Base-by-base conservation (phyloP, 1,140 invertebrate species). In the Neocloeon triangulifer region DNA sequence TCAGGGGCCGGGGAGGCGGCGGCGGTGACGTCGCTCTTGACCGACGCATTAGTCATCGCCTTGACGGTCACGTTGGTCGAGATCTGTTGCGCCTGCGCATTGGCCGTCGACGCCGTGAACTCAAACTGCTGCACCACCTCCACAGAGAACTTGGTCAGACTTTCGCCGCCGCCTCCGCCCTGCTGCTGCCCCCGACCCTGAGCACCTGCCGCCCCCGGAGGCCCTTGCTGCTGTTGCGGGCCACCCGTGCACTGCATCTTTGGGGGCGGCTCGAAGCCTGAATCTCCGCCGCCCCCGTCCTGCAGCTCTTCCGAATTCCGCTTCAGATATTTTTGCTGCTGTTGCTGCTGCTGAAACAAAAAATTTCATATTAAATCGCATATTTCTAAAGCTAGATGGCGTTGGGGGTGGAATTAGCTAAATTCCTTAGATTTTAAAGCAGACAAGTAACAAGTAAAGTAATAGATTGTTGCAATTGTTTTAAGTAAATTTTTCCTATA, bases 11-110 rank as follows among this genome's bases (percentile, higher is more conserved):
- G 42, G 5, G 37, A 51, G 5, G 46, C 9, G 26, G 37, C 1
- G 53, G 45, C 4, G 53, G 41, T 42, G 12, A 51, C 58, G 50
- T 76, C 71, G 43, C 73, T 78, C 41, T 79, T 80, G 25, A 78
- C 69, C n/a, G 76, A 76, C 3, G 76, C 69, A 44, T 82, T 82
- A 19, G 78, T 73, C 32, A 82, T 58, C 1, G 81, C 75, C 47
- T 84, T 86, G 20, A 88, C 80, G n/a, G 80, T 85, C n/a, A 88
- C 80, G 55, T 85, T 86, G 25, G 81, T 85, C 18, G 79, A 81
- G 31, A 85, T 85, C 47, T 81, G 80, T 43, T 84, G 79, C n/a
- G 76, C 69, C 43, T 78, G 75, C 5, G 74, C 43, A 47, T 75
- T 74, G 17, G 74, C 67, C 22, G 71, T 71, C 5, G 74, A 78